Base-by-base conservation (phyloP, 1,140 invertebrate species). In the Eriocheir sinensis region DNA sequence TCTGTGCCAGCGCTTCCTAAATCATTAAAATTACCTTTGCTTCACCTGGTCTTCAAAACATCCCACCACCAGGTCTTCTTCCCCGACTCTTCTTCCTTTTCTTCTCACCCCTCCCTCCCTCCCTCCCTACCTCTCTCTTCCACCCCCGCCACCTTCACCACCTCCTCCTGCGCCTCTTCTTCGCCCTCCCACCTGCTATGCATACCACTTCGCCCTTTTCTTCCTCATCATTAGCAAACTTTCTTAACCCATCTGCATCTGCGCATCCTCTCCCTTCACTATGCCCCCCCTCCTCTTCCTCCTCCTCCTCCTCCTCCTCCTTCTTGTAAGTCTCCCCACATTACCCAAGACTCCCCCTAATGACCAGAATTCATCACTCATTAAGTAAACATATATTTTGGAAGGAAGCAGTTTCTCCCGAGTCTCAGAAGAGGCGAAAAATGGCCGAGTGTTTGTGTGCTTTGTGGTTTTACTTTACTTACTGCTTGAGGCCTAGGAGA, bases 181-280 rank as follows among this genome's bases (percentile, higher is more conserved):
- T 53, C 48, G 48, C 48, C 21, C 48, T n/a, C 27, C 60, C 60
- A 6, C 60, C 60, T 21, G 60, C 60, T 72, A n/a, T 72, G 60
- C n/a, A n/a, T n/a, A n/a, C 60, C 60, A 72, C 60, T 72, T 72
- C 60, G n/a, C 60, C 60, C 60, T 72, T 72, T 72, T 72, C 60
- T n/a, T n/a, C 60, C n/a, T 72, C 60, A 72, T 72, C 60, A 72
- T 72, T 72, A 72, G 60, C 60, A 72, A 72, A 72, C 60, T 72
- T 72, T 72, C 60, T 72, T 72, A 72, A 72, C 60, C n/a, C 60
- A 72, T 72, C 60, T 72, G 60, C 60, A 72, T 72, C 60, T 72
- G 60, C 60, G 27, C 60, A n/a, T 72, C 60, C 60, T 72, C 60
- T 6, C 12, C 30, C 40, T 38, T 34, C 30, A 9, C 30, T 0